phyloP scores from a whole-genome alignment of 2,797 vertebrate genomes.

The Artibeus lituratus region DNA sequence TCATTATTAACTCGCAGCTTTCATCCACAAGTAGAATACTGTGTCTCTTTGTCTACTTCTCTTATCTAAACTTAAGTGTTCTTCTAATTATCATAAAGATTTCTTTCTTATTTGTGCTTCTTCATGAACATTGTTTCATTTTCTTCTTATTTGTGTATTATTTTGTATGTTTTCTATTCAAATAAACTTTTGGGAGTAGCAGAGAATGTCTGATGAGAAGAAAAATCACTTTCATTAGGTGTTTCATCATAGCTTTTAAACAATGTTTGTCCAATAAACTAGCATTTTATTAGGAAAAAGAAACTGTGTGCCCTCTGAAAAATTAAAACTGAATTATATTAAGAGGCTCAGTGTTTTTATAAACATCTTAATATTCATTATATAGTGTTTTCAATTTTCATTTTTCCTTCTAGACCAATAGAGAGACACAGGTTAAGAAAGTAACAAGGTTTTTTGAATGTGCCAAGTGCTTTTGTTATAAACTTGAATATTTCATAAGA shows the following conservation, averaged over 20 bases:
- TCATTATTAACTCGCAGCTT: neutral
- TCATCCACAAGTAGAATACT: neutral
- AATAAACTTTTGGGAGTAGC: neutral
- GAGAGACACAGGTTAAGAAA: neutral
- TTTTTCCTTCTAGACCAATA: neutral
- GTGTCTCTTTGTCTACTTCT: neutral
- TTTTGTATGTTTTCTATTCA: neutral
- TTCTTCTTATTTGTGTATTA: neutral
- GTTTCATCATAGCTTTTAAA: neutral
- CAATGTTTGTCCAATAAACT: neutral
- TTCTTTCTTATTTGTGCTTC: neutral
- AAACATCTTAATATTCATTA: neutral
- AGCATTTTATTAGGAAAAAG: constrained; percentile 41
- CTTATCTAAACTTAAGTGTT: neutral
- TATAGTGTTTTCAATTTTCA: neutral
- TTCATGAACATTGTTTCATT: neutral
- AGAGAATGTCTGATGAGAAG: neutral
- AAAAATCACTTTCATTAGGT: neutral
- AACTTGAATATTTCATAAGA: constrained; percentile 28
- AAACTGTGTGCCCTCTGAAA: neutral
- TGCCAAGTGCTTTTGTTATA: constrained; percentile 30
- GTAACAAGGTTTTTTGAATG: neutral
- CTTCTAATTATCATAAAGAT: neutral
- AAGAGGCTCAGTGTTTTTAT: neutral
- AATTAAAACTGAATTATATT: constrained; percentile 15